phyloP scores from a whole-genome alignment of 2,113 vertebrate species.

The Tautogolabrus adspersus region DNA sequence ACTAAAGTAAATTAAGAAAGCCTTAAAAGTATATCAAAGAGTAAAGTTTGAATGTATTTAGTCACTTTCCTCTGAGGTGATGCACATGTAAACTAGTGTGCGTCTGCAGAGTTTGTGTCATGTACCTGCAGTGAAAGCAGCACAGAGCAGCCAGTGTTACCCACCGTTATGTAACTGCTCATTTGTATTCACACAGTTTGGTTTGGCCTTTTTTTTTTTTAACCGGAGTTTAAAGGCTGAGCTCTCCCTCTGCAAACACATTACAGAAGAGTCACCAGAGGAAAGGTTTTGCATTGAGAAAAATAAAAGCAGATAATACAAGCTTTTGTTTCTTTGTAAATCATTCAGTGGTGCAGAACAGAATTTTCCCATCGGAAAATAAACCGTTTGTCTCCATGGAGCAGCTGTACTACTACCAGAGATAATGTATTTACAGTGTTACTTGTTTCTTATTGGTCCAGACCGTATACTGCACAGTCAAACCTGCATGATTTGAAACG shows the following conservation, averaged over 20 bases:
- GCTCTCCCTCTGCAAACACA: background rate
- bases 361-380: background rate
- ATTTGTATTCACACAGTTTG: conserved; percentile 45
- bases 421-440: no score
- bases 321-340: background rate
- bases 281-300: background rate
- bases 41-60: background rate
- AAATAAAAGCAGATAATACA: background rate
- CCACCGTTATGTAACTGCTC: conserved; percentile 55
- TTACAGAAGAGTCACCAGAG: background rate
- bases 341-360: background rate
- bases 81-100: background rate
- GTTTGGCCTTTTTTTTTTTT: background rate
- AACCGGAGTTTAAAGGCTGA: background rate
- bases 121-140: background rate
- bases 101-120: background rate
- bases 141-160: conserved; percentile 56
- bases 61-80: background rate
- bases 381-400: background rate
- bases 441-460: no score
- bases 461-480: no score
- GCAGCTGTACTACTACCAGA: background rate
- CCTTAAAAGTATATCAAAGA: no score
- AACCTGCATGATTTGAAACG: background rate
- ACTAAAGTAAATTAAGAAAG: no score